phyloP scores from a whole-genome alignment of 2,113 vertebrate species.

The Cryptomyrus ogoouensis region DNA sequence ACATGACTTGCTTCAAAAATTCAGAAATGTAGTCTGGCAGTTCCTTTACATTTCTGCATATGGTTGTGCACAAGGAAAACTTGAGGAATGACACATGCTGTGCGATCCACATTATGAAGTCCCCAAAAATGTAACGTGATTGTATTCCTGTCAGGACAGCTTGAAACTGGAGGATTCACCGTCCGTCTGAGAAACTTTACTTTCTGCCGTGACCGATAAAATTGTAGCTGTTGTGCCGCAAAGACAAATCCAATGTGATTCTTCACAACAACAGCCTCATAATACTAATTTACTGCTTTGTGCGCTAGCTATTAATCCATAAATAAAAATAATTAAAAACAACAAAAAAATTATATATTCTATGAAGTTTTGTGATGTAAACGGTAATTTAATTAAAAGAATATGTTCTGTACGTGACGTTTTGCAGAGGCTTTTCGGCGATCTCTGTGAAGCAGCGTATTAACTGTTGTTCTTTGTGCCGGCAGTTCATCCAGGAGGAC shows the following conservation, averaged over 20 bases:
- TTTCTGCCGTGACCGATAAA: neutral
- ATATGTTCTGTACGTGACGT: neutral
- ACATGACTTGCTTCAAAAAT: neutral
- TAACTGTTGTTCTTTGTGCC: neutral
- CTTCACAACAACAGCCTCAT: neutral
- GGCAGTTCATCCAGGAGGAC: slow-evolving; percentile 55
- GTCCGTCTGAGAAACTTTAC: neutral
- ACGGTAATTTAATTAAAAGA: neutral
- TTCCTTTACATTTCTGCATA: neutral
- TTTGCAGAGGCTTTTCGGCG: neutral
- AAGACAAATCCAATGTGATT: neutral
- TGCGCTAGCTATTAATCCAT: neutral
- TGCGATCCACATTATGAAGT: neutral
- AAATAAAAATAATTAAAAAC: neutral
- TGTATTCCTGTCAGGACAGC: neutral
- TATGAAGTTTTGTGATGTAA: neutral
- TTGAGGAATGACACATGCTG: neutral
- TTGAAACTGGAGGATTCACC: neutral
- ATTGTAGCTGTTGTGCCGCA: neutral
- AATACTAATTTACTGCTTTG: neutral
- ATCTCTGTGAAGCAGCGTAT: neutral
- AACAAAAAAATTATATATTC: neutral
- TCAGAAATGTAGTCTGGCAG: neutral
- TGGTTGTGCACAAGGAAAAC: neutral
- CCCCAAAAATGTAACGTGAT: neutral